These are phyloP conservation scores for Octodonta nipae DNA, from an alignment of 2,888 invertebrate species.

Conservation along the genomic window DNA sequence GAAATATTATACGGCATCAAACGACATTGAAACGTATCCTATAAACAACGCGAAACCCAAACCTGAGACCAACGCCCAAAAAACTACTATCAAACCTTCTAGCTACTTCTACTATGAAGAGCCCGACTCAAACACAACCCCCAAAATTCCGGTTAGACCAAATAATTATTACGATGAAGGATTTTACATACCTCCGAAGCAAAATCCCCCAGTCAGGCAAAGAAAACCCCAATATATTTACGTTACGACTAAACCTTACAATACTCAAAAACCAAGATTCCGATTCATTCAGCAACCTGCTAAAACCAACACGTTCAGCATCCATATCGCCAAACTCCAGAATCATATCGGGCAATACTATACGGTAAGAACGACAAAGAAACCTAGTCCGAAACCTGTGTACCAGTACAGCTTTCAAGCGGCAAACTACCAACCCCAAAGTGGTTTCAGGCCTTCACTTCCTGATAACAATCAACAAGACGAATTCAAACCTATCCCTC, in stretches of 20 bases:
- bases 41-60: too few species aligned
- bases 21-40: constrained; percentile 40
- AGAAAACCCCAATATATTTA: constrained; percentile 27
- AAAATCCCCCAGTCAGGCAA: constrained; percentile 11
- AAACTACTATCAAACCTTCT: constrained; percentile 29
- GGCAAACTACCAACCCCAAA: constrained; percentile 35
- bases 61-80: constrained; percentile 37
- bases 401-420: constrained; percentile 65
- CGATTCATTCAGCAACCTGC: constrained; percentile 15
- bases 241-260: constrained; percentile 23
- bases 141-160: constrained; percentile 12
- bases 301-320: constrained; percentile 41
- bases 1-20: constrained; percentile 46
- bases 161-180: constrained; percentile 16
- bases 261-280: constrained; percentile 25
- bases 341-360: constrained; percentile 50
- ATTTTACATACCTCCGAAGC: constrained; percentile 20
- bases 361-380: constrained; percentile 38
- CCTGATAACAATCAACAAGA: constrained; percentile 17
- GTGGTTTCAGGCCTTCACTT: constrained; percentile 22
- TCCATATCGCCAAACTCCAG: constrained; percentile 52
- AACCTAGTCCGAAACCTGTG: constrained; percentile 39
- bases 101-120: constrained; percentile 58
- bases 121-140: constrained; percentile 15
- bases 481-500: constrained; percentile 22